Conservation (phyloP, 2,797 vertebrate species). For the Taeniopygia guttata region DNA sequence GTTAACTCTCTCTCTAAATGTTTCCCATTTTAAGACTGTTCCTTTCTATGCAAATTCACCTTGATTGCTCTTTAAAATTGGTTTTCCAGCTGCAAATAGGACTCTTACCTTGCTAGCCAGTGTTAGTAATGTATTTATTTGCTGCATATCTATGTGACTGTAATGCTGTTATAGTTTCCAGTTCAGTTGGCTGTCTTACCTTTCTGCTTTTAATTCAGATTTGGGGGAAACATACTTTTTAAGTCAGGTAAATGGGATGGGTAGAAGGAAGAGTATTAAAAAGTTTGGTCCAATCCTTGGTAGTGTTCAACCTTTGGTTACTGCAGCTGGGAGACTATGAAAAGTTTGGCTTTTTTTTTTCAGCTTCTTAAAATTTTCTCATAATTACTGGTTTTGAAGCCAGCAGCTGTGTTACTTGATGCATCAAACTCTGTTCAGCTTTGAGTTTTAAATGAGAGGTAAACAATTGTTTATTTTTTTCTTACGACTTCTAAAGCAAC, state of each 20-base stretch:
- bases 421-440: not conserved
- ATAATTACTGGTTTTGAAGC: not conserved
- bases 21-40: not conserved
- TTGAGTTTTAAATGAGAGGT: not conserved
- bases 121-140: not conserved
- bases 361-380: not conserved
- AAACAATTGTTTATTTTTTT: not conserved
- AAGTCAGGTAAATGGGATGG: not conserved
- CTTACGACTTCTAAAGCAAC: not conserved
- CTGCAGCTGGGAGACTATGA: not conserved
- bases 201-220: not conserved
- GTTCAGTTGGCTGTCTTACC: not conserved
- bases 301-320: not conserved
- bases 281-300: not conserved
- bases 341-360: not conserved
- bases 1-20: not conserved
- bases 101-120: not conserved
- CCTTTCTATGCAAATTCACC: not conserved
- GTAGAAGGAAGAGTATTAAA: not conserved
- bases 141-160: not conserved
- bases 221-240: not conserved
- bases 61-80: not conserved
- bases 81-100: not conserved
- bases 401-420: slow-evolving; percentile 6
- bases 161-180: not conserved